phyloP scores from a whole-genome alignment of 2,797 vertebrate genomes.

The Phrynocephalus guinanensis region DNA sequence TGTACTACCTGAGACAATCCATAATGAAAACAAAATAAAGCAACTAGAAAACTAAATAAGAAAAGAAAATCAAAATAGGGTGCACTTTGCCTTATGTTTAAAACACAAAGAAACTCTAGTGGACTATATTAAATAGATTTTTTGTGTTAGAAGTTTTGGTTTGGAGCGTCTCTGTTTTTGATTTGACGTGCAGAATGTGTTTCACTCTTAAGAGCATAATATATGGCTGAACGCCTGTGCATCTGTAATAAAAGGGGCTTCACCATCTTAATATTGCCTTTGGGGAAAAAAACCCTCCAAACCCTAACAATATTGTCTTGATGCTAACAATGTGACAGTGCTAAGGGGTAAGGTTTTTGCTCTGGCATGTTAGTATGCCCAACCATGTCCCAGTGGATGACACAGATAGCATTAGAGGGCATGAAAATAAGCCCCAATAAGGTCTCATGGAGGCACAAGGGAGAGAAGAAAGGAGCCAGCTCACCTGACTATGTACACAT shows the following conservation, averaged over 20 bases:
- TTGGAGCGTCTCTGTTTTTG: no score
- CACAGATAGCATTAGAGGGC: no score
- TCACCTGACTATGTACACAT: no score
- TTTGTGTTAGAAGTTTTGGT: no score
- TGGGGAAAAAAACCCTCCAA: not conserved
- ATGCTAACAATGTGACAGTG: not conserved
- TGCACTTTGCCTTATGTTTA: not conserved
- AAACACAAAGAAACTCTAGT: not conserved
- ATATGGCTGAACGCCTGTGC: no score
- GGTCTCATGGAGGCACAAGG: no score
- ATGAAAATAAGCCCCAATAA: no score
- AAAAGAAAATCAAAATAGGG: not conserved
- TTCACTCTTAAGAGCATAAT: no score
- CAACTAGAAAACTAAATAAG: not conserved
- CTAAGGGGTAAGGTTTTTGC: not conserved
- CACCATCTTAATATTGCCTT: not conserved
- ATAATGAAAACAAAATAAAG: not conserved
- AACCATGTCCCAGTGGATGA: not conserved
- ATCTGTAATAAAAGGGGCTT: not conserved
- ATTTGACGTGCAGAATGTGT: no score
- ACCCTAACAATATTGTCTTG: not conserved
- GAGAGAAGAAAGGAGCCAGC: no score
- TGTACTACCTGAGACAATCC: not conserved
- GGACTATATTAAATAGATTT: no score
- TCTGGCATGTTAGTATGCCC: no score